These are phyloP conservation scores for Hemicrepidius hirtus DNA, from an alignment of 2,888 invertebrate genomes.

Conservation along the genomic window DNA sequence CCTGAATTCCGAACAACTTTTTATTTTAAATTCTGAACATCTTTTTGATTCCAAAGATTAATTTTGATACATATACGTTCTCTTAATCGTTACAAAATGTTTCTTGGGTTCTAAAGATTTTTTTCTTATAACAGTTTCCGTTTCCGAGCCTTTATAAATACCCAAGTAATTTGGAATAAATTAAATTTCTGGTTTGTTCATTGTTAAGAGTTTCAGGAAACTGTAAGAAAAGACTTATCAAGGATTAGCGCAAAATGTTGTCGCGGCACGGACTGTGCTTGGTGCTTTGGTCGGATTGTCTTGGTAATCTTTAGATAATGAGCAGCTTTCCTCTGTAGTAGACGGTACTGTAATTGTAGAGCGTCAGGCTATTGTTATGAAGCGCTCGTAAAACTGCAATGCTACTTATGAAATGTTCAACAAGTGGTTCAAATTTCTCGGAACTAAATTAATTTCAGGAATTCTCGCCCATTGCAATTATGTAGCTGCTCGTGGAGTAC, in stretches of 20 bases:
- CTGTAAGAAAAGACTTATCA: slow-evolving; percentile 55
- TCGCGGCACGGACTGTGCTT: slow-evolving; percentile 38
- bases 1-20: no score
- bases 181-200: slow-evolving; percentile 15
- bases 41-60: not conserved
- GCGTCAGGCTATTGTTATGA: slow-evolving; percentile 58
- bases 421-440: slow-evolving; percentile 60
- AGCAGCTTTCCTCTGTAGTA: slow-evolving; percentile 58
- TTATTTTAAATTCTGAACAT: no score
- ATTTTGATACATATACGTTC: no score
- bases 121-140: no score
- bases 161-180: slow-evolving; percentile 25
- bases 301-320: slow-evolving; percentile 64
- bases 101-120: no score
- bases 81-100: not conserved
- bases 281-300: slow-evolving; percentile 58
- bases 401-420: slow-evolving; percentile 55
- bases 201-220: slow-evolving; percentile 18
- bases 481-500: slow-evolving; percentile 30
- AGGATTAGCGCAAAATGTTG: slow-evolving; percentile 58
- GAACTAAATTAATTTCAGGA: slow-evolving; percentile 53
- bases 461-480: slow-evolving; percentile 38
- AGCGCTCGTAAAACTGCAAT: slow-evolving; percentile 59
- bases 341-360: slow-evolving; percentile 59
- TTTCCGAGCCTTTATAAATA: no score